These are phyloP conservation scores for Vulpes ferrilata DNA, from an alignment of 2,113 vertebrate genomes.

Conservation along the genomic window DNA sequence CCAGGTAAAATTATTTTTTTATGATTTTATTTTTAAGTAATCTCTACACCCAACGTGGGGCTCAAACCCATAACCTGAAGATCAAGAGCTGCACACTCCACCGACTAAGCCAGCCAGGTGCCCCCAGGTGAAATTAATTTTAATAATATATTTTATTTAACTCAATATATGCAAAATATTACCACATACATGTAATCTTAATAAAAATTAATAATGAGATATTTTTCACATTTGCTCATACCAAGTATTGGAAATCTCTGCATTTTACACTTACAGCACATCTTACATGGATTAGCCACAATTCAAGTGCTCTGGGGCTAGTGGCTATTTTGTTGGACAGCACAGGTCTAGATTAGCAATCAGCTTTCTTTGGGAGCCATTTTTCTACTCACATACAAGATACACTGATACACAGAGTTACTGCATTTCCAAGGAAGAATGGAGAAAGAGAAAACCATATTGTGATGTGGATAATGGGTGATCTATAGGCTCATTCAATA, in stretches of 20 bases:
- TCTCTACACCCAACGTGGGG: not conserved
- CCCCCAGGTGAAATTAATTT: not conserved
- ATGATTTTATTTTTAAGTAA: not conserved
- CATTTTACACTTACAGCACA: not conserved
- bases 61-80: not conserved
- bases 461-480: not conserved
- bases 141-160: not conserved
- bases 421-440: not conserved
- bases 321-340: not conserved
- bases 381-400: not conserved
- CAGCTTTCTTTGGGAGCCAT: not conserved
- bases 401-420: not conserved
- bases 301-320: not conserved
- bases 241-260: not conserved
- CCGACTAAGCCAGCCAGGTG: not conserved
- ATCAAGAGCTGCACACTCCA: not conserved
- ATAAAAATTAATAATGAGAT: not conserved
- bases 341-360: not conserved
- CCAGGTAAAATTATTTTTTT: not conserved
- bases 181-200: not conserved
- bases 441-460: not conserved
- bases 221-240: not conserved
- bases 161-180: not conserved
- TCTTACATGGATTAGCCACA: not conserved
- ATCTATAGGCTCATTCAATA: not conserved